Evolutionary conservation across 2,888 invertebrate species (phyloP).

Genomic region (Agonopterix heracliana): DNA sequence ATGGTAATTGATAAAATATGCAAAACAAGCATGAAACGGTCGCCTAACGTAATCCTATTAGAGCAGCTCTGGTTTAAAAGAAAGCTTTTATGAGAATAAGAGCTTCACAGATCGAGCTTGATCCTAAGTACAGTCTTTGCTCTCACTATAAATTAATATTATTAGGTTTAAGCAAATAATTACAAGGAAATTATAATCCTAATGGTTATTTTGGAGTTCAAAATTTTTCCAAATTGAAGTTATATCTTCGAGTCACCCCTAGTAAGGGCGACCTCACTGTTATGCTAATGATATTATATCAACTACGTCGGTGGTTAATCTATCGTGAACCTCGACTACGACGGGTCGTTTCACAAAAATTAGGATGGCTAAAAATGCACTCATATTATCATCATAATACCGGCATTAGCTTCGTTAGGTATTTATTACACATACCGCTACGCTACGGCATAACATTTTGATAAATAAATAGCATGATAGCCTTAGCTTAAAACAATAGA

Average conservation of each 20-base stretch:
- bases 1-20: slow-evolving; percentile 66
- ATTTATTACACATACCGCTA: not conserved
- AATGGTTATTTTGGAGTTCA: no score
- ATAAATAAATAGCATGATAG: no score
- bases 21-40: slow-evolving; percentile 35
- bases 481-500: no score
- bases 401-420: slow-evolving; percentile 40
- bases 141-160: no score
- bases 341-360: slow-evolving; percentile 62
- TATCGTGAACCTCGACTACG: slow-evolving; percentile 53
- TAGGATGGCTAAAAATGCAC: slow-evolving; percentile 58
- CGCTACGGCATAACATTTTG: no score
- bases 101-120: no score
- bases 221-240: no score
- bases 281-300: slow-evolving; percentile 53
- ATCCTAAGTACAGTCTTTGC: no score
- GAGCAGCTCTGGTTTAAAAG: slow-evolving; percentile 14
- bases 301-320: slow-evolving; percentile 57
- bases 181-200: no score
- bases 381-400: slow-evolving; percentile 55
- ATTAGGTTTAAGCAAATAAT: no score
- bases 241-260: not conserved
- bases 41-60: slow-evolving; percentile 37
- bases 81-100: slow-evolving; percentile 18
- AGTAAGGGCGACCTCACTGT: slow-evolving; percentile 24